Evolutionary conservation across 2,888 invertebrate genomes (phyloP).

Genomic region (Hemithea aestivaria): DNA sequence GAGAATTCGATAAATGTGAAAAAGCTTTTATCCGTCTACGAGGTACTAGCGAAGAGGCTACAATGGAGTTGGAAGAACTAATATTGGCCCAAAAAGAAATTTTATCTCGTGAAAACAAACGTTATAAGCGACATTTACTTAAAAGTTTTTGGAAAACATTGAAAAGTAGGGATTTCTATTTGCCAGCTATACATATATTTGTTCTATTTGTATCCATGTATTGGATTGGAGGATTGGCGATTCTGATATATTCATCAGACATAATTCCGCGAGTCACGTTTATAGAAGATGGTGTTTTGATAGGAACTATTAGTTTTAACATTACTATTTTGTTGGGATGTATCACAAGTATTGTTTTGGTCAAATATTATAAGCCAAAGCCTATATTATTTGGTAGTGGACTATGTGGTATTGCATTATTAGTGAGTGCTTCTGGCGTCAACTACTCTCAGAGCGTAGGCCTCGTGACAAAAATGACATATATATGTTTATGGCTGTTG

Average conservation of each 20-base stretch:
- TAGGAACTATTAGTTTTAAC: too few species aligned
- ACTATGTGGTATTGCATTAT: neutral
- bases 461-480: neutral
- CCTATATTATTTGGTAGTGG: neutral
- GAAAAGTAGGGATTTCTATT: too few species aligned
- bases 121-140: too few species aligned
- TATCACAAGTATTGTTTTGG: too few species aligned
- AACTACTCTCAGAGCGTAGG: neutral
- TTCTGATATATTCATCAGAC: too few species aligned
- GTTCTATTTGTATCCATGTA: too few species aligned
- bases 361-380: neutral
- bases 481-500: conserved; percentile 3
- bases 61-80: conserved; percentile 16
- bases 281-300: too few species aligned
- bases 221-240: too few species aligned
- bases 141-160: too few species aligned
- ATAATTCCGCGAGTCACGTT: too few species aligned
- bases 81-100: conserved; percentile 9
- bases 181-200: too few species aligned
- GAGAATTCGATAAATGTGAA: conserved; percentile 19
- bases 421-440: neutral
- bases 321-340: too few species aligned
- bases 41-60: conserved; percentile 16
- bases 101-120: neutral
- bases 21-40: conserved; percentile 22